Evolutionary conservation across 1,140 invertebrate species (phyloP).

Genomic region (Diachasma alloeum): DNA sequence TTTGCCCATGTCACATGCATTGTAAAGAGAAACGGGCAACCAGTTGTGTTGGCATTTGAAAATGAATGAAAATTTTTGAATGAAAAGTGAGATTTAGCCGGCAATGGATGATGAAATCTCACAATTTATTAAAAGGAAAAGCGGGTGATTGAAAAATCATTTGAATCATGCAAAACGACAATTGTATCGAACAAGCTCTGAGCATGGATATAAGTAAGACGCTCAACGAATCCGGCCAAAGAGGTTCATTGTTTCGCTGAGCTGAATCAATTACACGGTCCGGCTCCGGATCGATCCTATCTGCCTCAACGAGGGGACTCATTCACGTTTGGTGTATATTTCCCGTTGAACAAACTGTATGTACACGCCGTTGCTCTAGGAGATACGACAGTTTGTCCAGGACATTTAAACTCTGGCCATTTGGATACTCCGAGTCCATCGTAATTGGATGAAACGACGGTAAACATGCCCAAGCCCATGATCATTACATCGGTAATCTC

Average conservation of each 20-base stretch:
- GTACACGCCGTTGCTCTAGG: background rate
- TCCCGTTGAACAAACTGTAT: slow-evolving; percentile 16
- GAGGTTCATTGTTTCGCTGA: slow-evolving; percentile 56
- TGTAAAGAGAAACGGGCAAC: background rate
- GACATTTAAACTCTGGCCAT: slow-evolving; percentile 7
- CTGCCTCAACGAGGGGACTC: slow-evolving; percentile 35
- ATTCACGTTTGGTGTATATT: slow-evolving; percentile 20
- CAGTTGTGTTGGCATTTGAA: background rate
- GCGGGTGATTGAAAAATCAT: background rate
- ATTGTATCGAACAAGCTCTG: background rate
- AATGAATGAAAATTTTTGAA: background rate
- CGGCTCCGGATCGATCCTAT: slow-evolving; percentile 53
- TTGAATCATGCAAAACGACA: slow-evolving; percentile 8
- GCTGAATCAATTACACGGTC: slow-evolving; percentile 59
- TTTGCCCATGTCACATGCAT: background rate
- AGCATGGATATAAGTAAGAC: slow-evolving; percentile 4
- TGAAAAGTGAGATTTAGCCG: background rate
- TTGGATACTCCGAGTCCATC: slow-evolving; percentile 4
- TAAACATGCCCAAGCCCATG: background rate
- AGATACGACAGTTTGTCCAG: slow-evolving; percentile 5
- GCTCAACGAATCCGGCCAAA: slow-evolving; percentile 44
- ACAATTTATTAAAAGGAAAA: background rate
- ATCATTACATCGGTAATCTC: background rate
- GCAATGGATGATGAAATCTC: background rate
- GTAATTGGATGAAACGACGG: slow-evolving; percentile 12